Base-by-base conservation (phyloP, 2,888 invertebrate genomes). In the Graphium colonna region DNA sequence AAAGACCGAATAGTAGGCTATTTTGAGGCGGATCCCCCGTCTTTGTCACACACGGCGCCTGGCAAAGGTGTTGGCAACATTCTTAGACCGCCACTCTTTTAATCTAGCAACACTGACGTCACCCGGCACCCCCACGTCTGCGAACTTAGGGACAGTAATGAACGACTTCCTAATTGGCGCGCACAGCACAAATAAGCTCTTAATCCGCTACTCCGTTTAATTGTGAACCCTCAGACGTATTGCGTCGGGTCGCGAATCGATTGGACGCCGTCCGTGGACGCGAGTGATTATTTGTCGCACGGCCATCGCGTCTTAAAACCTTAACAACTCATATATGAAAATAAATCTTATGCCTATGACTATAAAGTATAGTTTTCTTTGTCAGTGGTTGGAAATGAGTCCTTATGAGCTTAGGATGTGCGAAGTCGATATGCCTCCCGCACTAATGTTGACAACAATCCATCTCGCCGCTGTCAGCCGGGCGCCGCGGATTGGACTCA, bases 161-260 rank as follows among this genome's bases (percentile, higher is more conserved):
- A 89, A 87, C 79, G 81, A 89, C 89, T 89, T 88, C 89, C 89
- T 89, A 89, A 89, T 89, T 88, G 88, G 85, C 84, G 85, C 83
- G 71, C 77, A 78, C 21, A 77, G 77, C 81, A 84, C 83, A 81
- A 84, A 85, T 80, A 79, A 82, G 77, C 78, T 69, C 77, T 78
- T 80, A 84, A 82, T 84, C 85, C 82, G 56, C 63, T 64, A 57
- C 74, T 69, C 64, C 71, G 68, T 82, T 82, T 85, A 88, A 89
- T 87, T 86, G 68, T 87, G 70, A 71, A 82, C 87, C 81, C 81
- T 84, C 74, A 77, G 79, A 70, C 62, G 71, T 82, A 85, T 77
- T 62, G 75, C 67, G 76, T 67, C 74, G 73, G 82, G 87, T 75
- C 79, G 72, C 64, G 79, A 87, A 81, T 89, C 78, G 84, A 79